phyloP scores from a whole-genome alignment of 2,888 invertebrate genomes.

The Megamerina dolium region DNA sequence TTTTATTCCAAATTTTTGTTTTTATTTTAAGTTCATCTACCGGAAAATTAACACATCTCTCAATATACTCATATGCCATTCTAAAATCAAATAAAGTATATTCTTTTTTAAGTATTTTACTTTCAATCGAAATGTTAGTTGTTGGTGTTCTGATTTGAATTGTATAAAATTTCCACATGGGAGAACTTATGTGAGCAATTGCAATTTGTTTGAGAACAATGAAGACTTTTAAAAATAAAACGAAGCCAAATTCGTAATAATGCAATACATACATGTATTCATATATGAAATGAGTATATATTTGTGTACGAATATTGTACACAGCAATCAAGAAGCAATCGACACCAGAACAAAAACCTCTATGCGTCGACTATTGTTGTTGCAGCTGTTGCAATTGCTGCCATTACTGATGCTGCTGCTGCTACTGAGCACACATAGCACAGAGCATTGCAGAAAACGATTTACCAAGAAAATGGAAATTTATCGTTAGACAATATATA shows the following conservation, averaged over 20 bases:
- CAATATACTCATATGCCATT: no score
- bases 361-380: not conserved
- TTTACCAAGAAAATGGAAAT: slow-evolving; percentile 42
- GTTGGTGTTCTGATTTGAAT: slow-evolving; percentile 18
- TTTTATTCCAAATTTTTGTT: no score
- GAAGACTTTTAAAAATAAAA: slow-evolving; percentile 18
- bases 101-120: no score
- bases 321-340: slow-evolving; percentile 41
- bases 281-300: no score
- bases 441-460: slow-evolving; percentile 29
- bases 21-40: no score
- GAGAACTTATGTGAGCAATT: slow-evolving; percentile 45
- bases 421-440: no score
- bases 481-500: slow-evolving; percentile 28
- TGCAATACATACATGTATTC: slow-evolving; percentile 29
- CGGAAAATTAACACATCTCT: no score
- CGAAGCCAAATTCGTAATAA: slow-evolving; percentile 38
- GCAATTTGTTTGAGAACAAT: slow-evolving; percentile 28
- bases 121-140: no score
- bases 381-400: no score
- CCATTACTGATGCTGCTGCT: no score
- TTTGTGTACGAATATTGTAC: slow-evolving; percentile 13
- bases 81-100: no score
- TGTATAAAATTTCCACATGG: slow-evolving; percentile 40
- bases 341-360: slow-evolving; percentile 30